Base-by-base conservation (phyloP, 2,113 vertebrate genomes). In the Eolophus roseicapilla region DNA sequence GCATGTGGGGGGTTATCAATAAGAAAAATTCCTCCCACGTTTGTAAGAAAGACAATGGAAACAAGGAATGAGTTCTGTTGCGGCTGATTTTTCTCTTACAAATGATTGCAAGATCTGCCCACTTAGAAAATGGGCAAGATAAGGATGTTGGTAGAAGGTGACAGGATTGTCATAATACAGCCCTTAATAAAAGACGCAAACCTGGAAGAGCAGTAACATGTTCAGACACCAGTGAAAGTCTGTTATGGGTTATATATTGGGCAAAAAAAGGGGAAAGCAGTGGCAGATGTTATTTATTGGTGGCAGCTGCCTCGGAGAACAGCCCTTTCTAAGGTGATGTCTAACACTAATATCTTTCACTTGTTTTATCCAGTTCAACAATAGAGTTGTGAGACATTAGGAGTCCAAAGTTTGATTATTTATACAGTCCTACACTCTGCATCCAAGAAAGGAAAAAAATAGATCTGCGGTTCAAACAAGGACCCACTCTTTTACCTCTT, bases 21-120 rank as follows among this genome's bases (percentile, higher is more conserved):
- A 74, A 88, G 75, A 62, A 93, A 62, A 80, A 88, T n/a, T 88
- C 81, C 65, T 93, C 92, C 94, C 50, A 92, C 62, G 0, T 64
- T 68, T 84, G n/a, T 53, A 92, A 79, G 74, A 73, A 84, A 82
- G 83, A 86, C 65, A 83, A 52, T 78, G 47, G 70, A 91, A 93
- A 60, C 41, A 83, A 7, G n/a, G 64, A 91, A 50, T 14, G 24
- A 88, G 50, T 83, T 75, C 20, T 91, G 63, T 71, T 68, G 37
- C 20, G 64, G 65, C 12, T 31, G 44, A n/a, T 31, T 94, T 77
- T 78, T 59, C 47, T 62, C 39, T 81, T 70, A 50, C 12, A 53
- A 46, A 27, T 69, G 25, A 65, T 65, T 76, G 39, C 47, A 82
- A 69, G 57, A 82, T 16, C 41, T 92, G 13, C 67, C 85, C 41